phyloP scores from a whole-genome alignment of 1,140 invertebrate genomes.

The Hetaerina americana region DNA sequence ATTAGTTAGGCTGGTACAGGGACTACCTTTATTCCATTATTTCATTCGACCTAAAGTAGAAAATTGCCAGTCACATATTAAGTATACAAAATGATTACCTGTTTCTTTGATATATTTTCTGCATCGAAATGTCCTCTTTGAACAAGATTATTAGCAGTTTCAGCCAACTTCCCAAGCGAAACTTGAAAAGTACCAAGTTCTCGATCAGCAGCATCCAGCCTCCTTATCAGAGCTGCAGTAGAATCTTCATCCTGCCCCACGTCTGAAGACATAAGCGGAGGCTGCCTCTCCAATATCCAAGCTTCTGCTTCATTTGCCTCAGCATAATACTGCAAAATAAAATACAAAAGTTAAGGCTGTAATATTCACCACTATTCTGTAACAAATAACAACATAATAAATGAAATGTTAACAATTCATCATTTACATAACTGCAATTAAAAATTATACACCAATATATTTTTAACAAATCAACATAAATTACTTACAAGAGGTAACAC shows the following conservation, averaged over 20 bases:
- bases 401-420: too few relatives aligned
- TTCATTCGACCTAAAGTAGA: too few relatives aligned
- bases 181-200: conserved; percentile 60
- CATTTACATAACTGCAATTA: neutral
- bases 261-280: conserved; percentile 57
- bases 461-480: too few relatives aligned
- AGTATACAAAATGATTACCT: conserved; percentile 25
- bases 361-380: neutral
- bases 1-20: too few relatives aligned
- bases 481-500: too few relatives aligned
- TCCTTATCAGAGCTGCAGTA: conserved; percentile 61
- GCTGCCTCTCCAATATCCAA: conserved; percentile 75
- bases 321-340: conserved; percentile 54
- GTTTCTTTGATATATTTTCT: conserved; percentile 56
- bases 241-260: conserved; percentile 80
- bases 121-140: conserved; percentile 69
- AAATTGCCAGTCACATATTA: too few relatives aligned
- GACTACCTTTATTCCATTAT: too few relatives aligned
- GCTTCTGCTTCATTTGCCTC: conserved; percentile 75
- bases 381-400: neutral
- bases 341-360: neutral
- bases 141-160: conserved; percentile 46
- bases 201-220: conserved; percentile 64
- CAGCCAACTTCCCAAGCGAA: conserved; percentile 52
- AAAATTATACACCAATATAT: too few relatives aligned